phyloP scores from a whole-genome alignment of 2,888 invertebrate genomes.

The Netelia fuscicornis region DNA sequence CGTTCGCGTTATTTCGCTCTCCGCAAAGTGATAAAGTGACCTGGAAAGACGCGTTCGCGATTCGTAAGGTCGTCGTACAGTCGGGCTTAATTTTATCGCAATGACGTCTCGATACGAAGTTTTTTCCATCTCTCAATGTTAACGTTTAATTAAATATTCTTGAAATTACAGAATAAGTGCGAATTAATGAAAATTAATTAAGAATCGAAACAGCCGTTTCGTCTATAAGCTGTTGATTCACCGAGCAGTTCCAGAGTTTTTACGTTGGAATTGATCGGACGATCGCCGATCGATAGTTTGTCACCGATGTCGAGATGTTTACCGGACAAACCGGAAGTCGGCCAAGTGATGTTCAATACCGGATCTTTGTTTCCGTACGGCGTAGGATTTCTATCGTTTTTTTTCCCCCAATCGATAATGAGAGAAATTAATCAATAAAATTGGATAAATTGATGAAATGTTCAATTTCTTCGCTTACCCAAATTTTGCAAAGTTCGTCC shows the following conservation, averaged over 20 bases:
- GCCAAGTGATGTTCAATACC: slow-evolving; percentile 65
- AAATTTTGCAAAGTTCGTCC: slow-evolving; percentile 88
- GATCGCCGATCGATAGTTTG: slow-evolving; percentile 29
- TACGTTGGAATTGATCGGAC: slow-evolving; percentile 47
- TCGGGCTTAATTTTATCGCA: not conserved
- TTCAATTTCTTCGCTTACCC: slow-evolving; percentile 62
- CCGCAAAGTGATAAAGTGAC: not conserved
- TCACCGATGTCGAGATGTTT: slow-evolving; percentile 66
- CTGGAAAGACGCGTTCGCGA: not conserved
- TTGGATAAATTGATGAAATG: slow-evolving; percentile 12
- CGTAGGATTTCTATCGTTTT: slow-evolving; percentile 71
- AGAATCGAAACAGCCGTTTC: slow-evolving; percentile 43
- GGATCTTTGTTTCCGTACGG: slow-evolving; percentile 52
- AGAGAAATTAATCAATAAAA: slow-evolving; percentile 19
- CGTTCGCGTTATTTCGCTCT: not conserved
- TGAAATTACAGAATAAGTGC: no score
- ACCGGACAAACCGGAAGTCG: slow-evolving; percentile 62
- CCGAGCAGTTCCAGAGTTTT: slow-evolving; percentile 4
- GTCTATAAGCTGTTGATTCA: slow-evolving; percentile 17
- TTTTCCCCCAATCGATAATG: not conserved
- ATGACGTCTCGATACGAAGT: no score
- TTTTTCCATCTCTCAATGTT: no score
- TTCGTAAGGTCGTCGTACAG: not conserved
- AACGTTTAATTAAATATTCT: no score
- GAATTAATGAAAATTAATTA: not conserved